These are phyloP conservation scores for Eupithecia pulchellata DNA, from an alignment of 2,888 invertebrate genomes.

Conservation along the genomic window DNA sequence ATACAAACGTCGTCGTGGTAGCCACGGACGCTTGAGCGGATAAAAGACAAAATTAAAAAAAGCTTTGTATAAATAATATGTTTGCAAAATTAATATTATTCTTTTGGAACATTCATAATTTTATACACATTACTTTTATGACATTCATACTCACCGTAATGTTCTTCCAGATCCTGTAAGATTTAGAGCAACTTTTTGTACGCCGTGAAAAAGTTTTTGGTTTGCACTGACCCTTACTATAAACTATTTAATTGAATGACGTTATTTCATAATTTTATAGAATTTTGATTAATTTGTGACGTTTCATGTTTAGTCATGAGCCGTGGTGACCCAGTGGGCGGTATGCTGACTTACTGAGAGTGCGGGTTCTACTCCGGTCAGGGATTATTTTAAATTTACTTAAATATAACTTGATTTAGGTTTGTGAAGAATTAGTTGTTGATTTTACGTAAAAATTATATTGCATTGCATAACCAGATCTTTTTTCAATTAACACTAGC, in stretches of 20 bases:
- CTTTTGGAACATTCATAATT: too few species aligned
- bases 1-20: too few species aligned
- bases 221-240: neutral
- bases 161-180: too few species aligned
- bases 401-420: too few species aligned
- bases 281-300: slow-evolving; percentile 33
- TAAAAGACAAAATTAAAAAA: too few species aligned
- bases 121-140: too few species aligned
- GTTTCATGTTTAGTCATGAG: slow-evolving; percentile 18
- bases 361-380: neutral
- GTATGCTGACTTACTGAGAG: neutral
- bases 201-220: neutral
- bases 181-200: neutral
- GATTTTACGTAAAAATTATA: too few species aligned
- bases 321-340: neutral
- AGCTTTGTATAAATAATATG: too few species aligned
- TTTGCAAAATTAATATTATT: neutral
- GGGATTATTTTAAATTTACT: neutral
- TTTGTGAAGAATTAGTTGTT: too few species aligned
- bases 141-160: too few species aligned
- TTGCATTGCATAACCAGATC: too few species aligned
- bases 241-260: slow-evolving; percentile 19
- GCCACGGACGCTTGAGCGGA: too few species aligned
- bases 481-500: neutral
- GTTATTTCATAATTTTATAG: slow-evolving; percentile 42